A percentile compares a stretch with the other conserved stretches of the same genome.
These are phyloP conservation scores for Notechis scutatus DNA, from an alignment of 2,113 vertebrate genomes.

Conservation along the genomic window DNA sequence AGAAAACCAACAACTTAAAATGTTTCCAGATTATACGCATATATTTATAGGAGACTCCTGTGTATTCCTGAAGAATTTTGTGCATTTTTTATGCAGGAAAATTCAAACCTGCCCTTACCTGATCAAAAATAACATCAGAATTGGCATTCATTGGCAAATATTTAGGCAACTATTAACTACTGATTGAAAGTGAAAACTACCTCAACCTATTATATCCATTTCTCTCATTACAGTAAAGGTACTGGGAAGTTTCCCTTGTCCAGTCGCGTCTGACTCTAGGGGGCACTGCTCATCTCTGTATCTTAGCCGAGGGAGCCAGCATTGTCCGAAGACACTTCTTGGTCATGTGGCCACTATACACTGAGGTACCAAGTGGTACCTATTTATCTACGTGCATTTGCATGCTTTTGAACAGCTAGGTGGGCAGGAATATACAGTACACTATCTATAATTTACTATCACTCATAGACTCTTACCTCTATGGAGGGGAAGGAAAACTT, in stretches of 20 bases:
- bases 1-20: not conserved
- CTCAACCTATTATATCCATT: not conserved
- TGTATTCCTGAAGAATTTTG: not conserved
- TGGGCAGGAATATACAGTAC: not conserved
- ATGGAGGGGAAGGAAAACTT: not conserved
- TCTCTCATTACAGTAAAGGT: not conserved
- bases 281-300: not conserved
- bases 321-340: not conserved
- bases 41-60: not conserved
- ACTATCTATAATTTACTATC: not conserved
- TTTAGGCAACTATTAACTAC: not conserved
- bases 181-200: not conserved
- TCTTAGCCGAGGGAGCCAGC: not conserved
- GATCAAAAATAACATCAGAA: not conserved
- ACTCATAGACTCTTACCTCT: not conserved
- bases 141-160: not conserved
- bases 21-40: not conserved
- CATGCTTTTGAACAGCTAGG: not conserved
- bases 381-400: not conserved
- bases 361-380: not conserved
- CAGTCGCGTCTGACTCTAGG: not conserved
- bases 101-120: not conserved
- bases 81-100: not conserved
- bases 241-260: not conserved
- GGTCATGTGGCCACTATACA: not conserved